Evolutionary conservation across 2,888 invertebrate genomes (phyloP), one percentile per base, ranked within the genome.

Genomic region (Ichneumoninae sp.): DNA sequence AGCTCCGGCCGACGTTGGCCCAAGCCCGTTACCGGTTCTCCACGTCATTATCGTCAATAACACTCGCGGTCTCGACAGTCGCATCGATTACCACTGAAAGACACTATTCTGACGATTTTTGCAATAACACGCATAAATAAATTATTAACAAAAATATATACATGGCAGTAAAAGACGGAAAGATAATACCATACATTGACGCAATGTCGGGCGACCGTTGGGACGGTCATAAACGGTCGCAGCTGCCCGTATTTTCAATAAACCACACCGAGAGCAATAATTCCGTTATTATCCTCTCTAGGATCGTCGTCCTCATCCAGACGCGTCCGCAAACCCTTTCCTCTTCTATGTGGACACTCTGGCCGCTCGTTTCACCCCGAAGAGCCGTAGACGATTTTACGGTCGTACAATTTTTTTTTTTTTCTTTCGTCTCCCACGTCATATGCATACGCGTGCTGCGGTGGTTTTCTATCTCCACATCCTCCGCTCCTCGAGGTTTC

Each of bases 221-320:
- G 40, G 19, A 19, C 57, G 60, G 19, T 40, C 68, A n/a, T 30
- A 44, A 54, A 40, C 7, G 0, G 47, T 52, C 10, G 57, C 82
- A 82, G 82, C 77, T 82, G 82, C 57, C 22, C 10, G n/a, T 50
- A 19, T 54, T 54, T 69, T 74, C 63, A 74, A 57, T 78, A 71
- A 82, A 85, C 85, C 85, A 66, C 85, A 81, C 68, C 36, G 73
- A 78, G 74, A 63, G 83, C 78, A 78, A 82, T 82, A 82, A 85
- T 82, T 85, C 75, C 75, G 81, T 79, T 85, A 85, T 78, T 85
- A 85, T 79, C 82, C 82, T n/a, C 54, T 75, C 79, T 79, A 82
- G 75, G 78, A 81, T 78, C 85, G 30, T 82, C 54, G 74, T 66
- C 65, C 7, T 52, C 50, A 70, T 7, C 52, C 33, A 13, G 52